These are phyloP conservation scores for Ecdyonurus torrentis DNA, from an alignment of 2,888 invertebrate species.

Conservation along the genomic window DNA sequence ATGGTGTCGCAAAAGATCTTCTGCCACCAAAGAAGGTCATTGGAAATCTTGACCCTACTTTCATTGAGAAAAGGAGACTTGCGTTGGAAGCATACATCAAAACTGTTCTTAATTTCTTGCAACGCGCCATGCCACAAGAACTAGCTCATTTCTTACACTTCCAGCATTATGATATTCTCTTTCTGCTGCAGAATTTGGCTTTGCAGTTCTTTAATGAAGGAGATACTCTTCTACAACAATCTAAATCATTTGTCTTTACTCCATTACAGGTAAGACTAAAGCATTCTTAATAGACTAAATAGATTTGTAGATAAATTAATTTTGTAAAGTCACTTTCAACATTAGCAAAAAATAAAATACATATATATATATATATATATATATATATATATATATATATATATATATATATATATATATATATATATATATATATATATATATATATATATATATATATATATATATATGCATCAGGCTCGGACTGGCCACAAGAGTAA, in stretches of 20 bases:
- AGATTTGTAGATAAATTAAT: not conserved
- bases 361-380: not conserved
- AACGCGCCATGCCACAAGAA: constrained; percentile 59
- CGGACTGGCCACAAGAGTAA: too few species aligned
- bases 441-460: too few species aligned
- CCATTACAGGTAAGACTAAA: constrained; percentile 48
- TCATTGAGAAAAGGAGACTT: constrained; percentile 66
- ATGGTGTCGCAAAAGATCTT: constrained; percentile 66
- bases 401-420: too few species aligned
- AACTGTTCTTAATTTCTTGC: constrained; percentile 55
- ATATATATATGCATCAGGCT: too few species aligned
- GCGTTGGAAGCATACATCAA: constrained; percentile 69
- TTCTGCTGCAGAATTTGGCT: constrained; percentile 67
- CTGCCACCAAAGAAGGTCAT: constrained; percentile 88
- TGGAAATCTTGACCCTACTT: constrained; percentile 73
- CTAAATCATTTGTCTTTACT: constrained; percentile 48
- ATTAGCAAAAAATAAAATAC: constrained; percentile 3
- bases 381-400: too few species aligned
- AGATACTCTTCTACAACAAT: constrained; percentile 44
- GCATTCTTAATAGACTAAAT: not conserved
- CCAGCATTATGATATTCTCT: constrained; percentile 77
- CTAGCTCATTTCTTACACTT: constrained; percentile 77
- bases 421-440: too few species aligned
- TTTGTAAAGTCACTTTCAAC: not conserved
- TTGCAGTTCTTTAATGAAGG: constrained; percentile 59